phyloP scores from a whole-genome alignment of 2,113 vertebrate genomes.

The Oreotrochilus melanogaster region DNA sequence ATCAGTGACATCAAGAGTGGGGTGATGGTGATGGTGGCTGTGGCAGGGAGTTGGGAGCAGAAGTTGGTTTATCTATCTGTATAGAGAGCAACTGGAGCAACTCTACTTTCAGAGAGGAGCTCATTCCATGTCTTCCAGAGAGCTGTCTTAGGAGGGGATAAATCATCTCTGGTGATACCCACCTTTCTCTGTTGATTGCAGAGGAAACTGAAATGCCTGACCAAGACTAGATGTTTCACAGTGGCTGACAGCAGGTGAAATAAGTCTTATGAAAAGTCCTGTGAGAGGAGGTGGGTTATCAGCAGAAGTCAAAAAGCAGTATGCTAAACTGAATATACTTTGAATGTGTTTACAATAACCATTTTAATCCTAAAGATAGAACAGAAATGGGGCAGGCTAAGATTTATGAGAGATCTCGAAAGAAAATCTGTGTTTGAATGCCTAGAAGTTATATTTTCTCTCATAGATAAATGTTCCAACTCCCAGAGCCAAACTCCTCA shows the following conservation, averaged over 20 bases:
- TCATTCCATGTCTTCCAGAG: neutral
- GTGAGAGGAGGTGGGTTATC: neutral
- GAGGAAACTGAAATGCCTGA: neutral
- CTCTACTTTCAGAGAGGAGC: neutral
- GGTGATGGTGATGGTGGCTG: neutral
- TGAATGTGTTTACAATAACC: neutral
- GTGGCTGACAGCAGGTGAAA: neutral
- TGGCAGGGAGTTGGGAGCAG: neutral
- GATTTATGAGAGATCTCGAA: neutral
- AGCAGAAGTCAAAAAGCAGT: neutral
- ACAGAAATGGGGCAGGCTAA: neutral
- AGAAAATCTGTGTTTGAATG: conserved; percentile 24
- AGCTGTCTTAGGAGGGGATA: neutral
- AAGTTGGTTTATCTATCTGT: neutral
- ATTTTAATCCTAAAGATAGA: neutral
- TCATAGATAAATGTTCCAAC: conserved; percentile 21
- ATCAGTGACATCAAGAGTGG: neutral
- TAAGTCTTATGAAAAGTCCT: neutral
- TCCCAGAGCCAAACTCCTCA: neutral
- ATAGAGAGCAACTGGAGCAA: neutral
- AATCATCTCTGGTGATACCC: neutral
- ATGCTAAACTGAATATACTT: neutral
- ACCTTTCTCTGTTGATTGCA: neutral
- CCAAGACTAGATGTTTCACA: neutral
- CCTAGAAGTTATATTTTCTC: conserved; percentile 48